Evolutionary conservation across 1,140 invertebrate species (phyloP).

Genomic region (Drosophila pseudoananassae): DNA sequence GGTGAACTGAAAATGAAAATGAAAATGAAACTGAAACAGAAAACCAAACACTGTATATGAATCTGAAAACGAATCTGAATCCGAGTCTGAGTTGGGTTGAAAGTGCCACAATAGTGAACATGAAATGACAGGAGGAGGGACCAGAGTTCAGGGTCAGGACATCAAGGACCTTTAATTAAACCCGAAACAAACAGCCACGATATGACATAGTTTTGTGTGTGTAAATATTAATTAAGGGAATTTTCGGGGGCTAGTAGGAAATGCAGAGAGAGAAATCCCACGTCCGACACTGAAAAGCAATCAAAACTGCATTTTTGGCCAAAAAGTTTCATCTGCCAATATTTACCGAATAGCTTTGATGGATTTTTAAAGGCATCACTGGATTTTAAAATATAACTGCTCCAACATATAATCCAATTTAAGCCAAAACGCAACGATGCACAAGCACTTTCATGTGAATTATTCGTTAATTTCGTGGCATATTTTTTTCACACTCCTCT

Average conservation of each 20-base stretch:
- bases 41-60: not conserved
- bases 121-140: slow-evolving; percentile 4
- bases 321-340: not conserved
- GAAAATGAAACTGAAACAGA: not conserved
- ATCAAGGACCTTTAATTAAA: slow-evolving; percentile 37
- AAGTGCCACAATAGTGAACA: slow-evolving; percentile 15
- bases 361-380: not conserved
- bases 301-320: not conserved
- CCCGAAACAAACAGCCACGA: slow-evolving; percentile 10
- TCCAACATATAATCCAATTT: slow-evolving; percentile 9
- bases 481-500: not conserved
- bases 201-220: slow-evolving; percentile 10
- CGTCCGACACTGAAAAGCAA: not conserved
- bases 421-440: not conserved
- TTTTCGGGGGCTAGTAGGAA: not conserved
- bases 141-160: slow-evolving; percentile 18
- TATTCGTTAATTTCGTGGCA: slow-evolving; percentile 1
- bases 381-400: not conserved
- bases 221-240: slow-evolving; percentile 39
- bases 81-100: not conserved
- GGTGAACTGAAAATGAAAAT: slow-evolving; percentile 12
- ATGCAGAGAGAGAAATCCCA: not conserved
- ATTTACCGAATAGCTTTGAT: not conserved
- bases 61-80: not conserved
- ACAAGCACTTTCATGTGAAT: slow-evolving; percentile 4